Conservation (phyloP, 2,888 invertebrate species). For the Pristionchus entomophagus region DNA sequence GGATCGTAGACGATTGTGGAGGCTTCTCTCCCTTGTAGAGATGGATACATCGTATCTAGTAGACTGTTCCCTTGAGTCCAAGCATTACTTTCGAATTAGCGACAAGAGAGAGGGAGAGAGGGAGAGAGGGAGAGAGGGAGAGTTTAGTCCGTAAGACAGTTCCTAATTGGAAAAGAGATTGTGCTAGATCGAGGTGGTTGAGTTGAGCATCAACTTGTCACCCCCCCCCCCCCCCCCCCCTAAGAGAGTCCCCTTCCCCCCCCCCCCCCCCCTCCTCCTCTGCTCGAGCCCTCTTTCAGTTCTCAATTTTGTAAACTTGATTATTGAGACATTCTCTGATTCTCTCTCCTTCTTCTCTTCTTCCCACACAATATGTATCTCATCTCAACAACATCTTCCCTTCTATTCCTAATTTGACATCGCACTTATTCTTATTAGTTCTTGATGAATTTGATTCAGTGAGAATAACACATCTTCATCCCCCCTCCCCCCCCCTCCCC, state of each 20-base stretch:
- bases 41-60: not conserved
- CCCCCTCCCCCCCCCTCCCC: not conserved
- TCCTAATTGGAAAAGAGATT: not conserved
- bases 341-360: not conserved
- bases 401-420: not conserved
- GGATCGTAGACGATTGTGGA: not conserved
- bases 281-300: not conserved
- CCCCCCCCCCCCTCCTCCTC: not conserved
- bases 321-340: not conserved
- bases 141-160: not conserved
- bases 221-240: no score
- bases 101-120: not conserved
- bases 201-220: no score
- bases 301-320: not conserved
- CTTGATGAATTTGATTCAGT: not conserved
- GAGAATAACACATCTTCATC: not conserved
- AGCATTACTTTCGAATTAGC: not conserved
- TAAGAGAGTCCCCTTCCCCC: not conserved
- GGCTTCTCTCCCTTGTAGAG: no score
- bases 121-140: not conserved
- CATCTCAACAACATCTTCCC: conserved; percentile 4
- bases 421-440: not conserved
- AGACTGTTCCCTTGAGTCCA: not conserved
- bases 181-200: not conserved
- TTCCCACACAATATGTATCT: not conserved